Evolutionary conservation across 2,888 invertebrate genomes (phyloP), one percentile per base, ranked within the genome.

Genomic region (Sylvicola fuscatus): DNA sequence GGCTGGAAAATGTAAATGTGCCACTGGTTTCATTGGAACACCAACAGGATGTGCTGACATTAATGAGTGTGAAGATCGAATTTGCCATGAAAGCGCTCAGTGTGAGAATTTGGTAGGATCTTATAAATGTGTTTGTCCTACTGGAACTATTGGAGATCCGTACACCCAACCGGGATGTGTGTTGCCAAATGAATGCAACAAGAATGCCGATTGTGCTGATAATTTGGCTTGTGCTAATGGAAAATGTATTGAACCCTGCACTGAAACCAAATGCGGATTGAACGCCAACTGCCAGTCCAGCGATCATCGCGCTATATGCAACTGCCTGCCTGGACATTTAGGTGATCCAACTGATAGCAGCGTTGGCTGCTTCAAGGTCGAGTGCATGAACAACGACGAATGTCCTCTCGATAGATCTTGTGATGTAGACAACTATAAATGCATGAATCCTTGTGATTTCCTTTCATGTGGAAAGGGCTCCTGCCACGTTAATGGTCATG

Each of bases 291-390:
- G 90, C 49, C 67, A 70, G 27, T 74, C 79, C 1, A 61, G 68
- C 14, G 72, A 75, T 41, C 86, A 87, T 47, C 65, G 58, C 35
- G 70, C 81, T 1, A 60, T 69, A 14, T 89, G 87, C 49, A 64
- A 67, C 27, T 89, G 89, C 52, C 77, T 81, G 28, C 68, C 74
- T 39, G 86, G 86, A 14, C 76, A 75, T 51, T 62, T 87, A 21
- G 89, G 89, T 7, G 83, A 86, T 60, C 75, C 83, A 3, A 66
- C 68, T 37, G 81, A 83, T 48, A 61, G 64, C 36, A 67, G 66
- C 35, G 66, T 83, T 35, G 89, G 89, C 27, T 89, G 87, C 49
- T 86, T 83, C 53, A 81, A 79, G 58, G 89, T 87, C 2, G 87
- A 89, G 58, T 90, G 89, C 54, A 61, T 80, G 2, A 69, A 69